These are phyloP conservation scores for Tarsius wallacei DNA, from an alignment of 2,797 vertebrate genomes.

Conservation along the genomic window DNA sequence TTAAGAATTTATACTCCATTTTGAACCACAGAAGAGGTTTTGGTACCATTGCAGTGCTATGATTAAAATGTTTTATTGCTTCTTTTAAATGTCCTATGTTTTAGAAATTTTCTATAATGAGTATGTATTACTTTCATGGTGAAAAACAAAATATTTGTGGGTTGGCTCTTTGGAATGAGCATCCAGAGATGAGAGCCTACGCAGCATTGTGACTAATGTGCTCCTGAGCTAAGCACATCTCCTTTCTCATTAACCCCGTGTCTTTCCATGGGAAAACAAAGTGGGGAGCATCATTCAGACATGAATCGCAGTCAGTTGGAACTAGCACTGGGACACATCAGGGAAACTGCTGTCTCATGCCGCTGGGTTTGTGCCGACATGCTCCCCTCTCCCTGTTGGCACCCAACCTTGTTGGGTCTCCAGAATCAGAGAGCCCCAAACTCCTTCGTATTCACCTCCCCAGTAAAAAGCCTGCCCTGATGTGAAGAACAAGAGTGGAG, in stretches of 20 bases:
- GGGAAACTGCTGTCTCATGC: too few relatives aligned
- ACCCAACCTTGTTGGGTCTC: neutral
- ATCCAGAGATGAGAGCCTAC: neutral
- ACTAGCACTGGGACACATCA: fast-evolving
- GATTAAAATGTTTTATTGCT: slow-evolving; percentile 64
- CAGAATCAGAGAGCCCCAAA: neutral
- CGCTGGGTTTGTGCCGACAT: neutral
- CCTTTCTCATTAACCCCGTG: neutral
- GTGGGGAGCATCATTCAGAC: fast-evolving
- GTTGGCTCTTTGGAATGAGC: slow-evolving; percentile 8
- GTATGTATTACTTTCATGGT: slow-evolving; percentile 60
- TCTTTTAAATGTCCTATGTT: slow-evolving; percentile 36
- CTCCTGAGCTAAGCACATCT: fast-evolving
- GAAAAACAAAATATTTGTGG: slow-evolving; percentile 68
- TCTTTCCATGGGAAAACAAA: neutral
- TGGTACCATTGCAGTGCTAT: neutral
- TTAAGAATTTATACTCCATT: neutral
- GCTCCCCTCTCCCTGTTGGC: fast-evolving
- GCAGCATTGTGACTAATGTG: neutral
- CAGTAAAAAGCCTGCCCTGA: neutral
- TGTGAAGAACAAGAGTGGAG: neutral
- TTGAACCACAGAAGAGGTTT: neutral
- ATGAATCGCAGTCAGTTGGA: neutral
- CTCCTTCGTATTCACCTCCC: neutral
- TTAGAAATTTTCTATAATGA: slow-evolving; percentile 45